Percentiles rank a stretch among this genome's conserved stretches.
Conservation (phyloP, 1,140 invertebrate species). For the Platorchestia sp. region DNA sequence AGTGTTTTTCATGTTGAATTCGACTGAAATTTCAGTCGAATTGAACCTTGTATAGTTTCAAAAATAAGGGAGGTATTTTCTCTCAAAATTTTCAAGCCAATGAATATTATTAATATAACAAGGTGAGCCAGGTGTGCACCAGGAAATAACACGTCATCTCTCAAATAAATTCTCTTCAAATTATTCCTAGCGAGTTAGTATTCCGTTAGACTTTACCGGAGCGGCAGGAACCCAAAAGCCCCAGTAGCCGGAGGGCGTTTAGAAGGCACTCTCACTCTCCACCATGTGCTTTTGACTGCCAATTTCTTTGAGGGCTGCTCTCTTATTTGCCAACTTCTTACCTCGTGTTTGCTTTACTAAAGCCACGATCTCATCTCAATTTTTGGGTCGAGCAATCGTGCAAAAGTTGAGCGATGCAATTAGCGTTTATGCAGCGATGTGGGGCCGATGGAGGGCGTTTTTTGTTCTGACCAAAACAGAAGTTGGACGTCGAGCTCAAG, state of each 20-base stretch:
- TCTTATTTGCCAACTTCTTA: slow-evolving; percentile 53
- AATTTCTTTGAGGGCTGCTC: slow-evolving; percentile 54
- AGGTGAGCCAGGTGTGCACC: not conserved
- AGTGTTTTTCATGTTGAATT: not conserved
- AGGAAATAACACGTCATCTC: not conserved
- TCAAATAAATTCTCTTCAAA: not conserved
- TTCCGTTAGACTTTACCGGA: not conserved
- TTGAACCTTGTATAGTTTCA: not conserved
- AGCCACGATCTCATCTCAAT: slow-evolving; percentile 55
- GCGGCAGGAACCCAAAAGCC: not conserved
- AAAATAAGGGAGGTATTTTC: not conserved
- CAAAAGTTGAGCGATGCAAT: slow-evolving; percentile 55
- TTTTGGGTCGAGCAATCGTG: slow-evolving; percentile 54
- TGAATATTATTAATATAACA: not conserved
- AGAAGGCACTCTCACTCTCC: slow-evolving; percentile 52
- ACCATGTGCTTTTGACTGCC: slow-evolving; percentile 54
- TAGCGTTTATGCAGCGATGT: slow-evolving; percentile 55
- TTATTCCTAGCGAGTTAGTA: not conserved
- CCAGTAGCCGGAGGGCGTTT: slow-evolving; percentile 36
- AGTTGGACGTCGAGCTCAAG: slow-evolving; percentile 48
- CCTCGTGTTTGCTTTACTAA: slow-evolving; percentile 54
- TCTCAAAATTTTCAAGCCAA: not conserved
- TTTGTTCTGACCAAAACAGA: slow-evolving; percentile 55
- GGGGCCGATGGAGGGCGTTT: slow-evolving; percentile 54
- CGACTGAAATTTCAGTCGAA: not conserved